Evolutionary conservation across 2,888 invertebrate species (phyloP).

Genomic region (Plebejus anna): DNA sequence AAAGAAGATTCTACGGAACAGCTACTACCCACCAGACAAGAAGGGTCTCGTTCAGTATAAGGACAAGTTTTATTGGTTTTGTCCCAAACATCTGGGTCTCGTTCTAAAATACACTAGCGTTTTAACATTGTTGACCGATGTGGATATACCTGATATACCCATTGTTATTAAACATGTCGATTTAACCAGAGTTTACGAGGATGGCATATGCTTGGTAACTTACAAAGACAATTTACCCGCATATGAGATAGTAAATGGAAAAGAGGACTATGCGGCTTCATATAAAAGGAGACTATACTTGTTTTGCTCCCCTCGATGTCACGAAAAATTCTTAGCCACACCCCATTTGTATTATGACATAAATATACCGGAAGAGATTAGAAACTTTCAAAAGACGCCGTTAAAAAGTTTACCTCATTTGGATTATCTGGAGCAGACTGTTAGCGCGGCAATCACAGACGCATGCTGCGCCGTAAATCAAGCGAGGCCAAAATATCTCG

Average conservation of each 20-base stretch:
- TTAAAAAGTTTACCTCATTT: constrained; percentile 75
- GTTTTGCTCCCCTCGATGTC: constrained; percentile 75
- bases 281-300: constrained; percentile 77
- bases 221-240: constrained; percentile 77
- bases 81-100: constrained; percentile 70
- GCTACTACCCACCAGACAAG: constrained; percentile 71
- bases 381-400: constrained; percentile 59
- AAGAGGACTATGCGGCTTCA: constrained; percentile 61
- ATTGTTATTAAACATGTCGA: constrained; percentile 63
- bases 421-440: constrained; percentile 82
- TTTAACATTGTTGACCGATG: constrained; percentile 49
- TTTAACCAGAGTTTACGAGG: constrained; percentile 62
- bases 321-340: constrained; percentile 71
- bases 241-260: constrained; percentile 67
- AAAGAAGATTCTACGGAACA: constrained; percentile 53
- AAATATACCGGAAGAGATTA: constrained; percentile 59
- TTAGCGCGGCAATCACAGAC: constrained; percentile 73
- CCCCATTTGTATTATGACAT: constrained; percentile 73
- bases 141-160: constrained; percentile 75
- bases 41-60: constrained; percentile 79
- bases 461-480: constrained; percentile 75
- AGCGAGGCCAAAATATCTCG: constrained; percentile 81
- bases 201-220: constrained; percentile 82
- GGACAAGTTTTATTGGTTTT: constrained; percentile 81
- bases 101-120: constrained; percentile 66